Percentiles rank a stretch among this genome's conserved stretches.
Conservation (phyloP, 2,797 vertebrate genomes). For the Eulemur albifrons region DNA sequence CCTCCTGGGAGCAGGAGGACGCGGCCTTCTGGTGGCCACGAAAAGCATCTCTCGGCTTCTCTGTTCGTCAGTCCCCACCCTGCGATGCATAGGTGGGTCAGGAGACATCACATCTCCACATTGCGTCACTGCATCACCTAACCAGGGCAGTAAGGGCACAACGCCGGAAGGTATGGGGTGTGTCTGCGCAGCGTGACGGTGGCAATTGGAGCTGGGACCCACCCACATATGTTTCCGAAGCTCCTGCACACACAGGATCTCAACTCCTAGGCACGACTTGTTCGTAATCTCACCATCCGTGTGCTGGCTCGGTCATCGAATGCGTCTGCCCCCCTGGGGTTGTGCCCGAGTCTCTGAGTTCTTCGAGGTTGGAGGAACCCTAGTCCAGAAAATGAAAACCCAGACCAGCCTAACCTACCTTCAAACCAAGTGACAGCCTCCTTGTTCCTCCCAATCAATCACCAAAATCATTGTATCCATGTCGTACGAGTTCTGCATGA, state of each 20-base stretch:
- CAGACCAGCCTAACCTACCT: background rate
- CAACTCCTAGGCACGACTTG: background rate
- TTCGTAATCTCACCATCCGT: background rate
- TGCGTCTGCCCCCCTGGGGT: background rate
- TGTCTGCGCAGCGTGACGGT: background rate
- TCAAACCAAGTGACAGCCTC: background rate
- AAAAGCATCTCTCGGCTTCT: background rate
- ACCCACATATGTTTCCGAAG: fast-evolving
- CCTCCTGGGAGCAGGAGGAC: background rate
- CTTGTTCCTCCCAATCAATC: fast-evolving
- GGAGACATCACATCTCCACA: background rate
- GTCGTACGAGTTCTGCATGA: background rate
- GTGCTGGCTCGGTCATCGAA: background rate
- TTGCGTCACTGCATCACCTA: background rate
- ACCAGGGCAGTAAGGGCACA: background rate
- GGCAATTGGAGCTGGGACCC: background rate
- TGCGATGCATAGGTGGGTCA: background rate
- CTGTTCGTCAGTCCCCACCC: background rate
- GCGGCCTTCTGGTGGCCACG: background rate
- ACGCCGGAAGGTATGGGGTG: background rate
- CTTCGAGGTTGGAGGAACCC: background rate
- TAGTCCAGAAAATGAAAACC: background rate
- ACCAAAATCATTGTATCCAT: background rate
- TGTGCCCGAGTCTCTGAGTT: background rate
- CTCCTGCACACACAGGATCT: background rate